Conservation (phyloP, 1,140 invertebrate genomes). For the Drosophila takahashii region DNA sequence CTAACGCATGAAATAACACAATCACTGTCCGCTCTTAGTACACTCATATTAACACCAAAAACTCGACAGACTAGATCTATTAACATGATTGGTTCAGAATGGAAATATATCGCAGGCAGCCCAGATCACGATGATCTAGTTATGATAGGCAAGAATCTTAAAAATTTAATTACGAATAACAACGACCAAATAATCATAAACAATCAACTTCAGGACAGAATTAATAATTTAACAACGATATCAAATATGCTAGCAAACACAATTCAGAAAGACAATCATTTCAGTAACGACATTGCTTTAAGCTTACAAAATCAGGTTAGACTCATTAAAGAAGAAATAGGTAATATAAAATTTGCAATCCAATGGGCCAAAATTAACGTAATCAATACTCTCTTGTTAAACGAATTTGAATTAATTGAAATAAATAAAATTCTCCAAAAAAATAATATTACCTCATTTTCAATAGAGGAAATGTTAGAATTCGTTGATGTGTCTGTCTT, state of each 20-base stretch:
- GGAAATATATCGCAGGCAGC: neutral
- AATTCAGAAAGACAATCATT: neutral
- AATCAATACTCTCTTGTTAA: conserved; percentile 17
- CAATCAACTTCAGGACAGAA: too few relatives aligned
- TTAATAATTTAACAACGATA: neutral
- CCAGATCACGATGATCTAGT: neutral
- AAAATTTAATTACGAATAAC: too few relatives aligned
- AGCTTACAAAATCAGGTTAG: neutral
- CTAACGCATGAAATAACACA: neutral
- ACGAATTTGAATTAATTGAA: too few relatives aligned
- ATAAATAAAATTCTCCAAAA: too few relatives aligned
- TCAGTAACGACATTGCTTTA: too few relatives aligned
- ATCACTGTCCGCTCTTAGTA: conserved; percentile 3
- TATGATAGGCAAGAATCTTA: neutral
- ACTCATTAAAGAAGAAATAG: neutral
- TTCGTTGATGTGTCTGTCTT: too few relatives aligned
- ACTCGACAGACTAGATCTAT: neutral
- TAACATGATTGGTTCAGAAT: neutral
- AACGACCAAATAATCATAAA: too few relatives aligned
- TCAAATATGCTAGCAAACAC: neutral
- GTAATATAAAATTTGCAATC: neutral
- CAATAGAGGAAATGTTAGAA: too few relatives aligned
- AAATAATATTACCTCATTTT: too few relatives aligned
- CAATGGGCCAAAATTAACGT: conserved; percentile 12
- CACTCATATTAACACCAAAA: conserved; percentile 3